Base-by-base conservation (phyloP, 2,888 invertebrate genomes). In the Mythimna pallens region DNA sequence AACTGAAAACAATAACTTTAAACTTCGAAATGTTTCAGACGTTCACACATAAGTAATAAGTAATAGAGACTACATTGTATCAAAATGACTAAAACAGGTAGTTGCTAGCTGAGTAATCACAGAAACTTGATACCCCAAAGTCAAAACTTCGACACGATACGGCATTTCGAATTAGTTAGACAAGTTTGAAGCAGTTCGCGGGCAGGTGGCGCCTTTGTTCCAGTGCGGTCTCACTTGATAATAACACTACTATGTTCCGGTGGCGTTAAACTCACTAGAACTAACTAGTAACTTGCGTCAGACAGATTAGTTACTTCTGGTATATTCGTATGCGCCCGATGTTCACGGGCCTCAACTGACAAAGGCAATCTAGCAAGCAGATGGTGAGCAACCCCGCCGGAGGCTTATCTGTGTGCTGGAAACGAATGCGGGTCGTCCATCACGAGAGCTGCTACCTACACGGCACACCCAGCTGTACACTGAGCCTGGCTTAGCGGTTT, bases 131-230 rank as follows among this genome's bases (percentile, higher is more conserved):
- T 88, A 90, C 86, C 87, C 85, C 85, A 82, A 89, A 91, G 87
- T 87, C 88, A 83, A 85, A 91, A 92, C 90, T 91, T 90, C 85
- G 86, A 87, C 84, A 86, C 86, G 87, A 90, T 91, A 90, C 88
- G 89, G 89, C 86, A 89, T 91, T 91, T 86, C 82, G 88, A 91
- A 91, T 90, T 91, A 88, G 89, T 90, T 92, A 81, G 88, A 87
- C 86, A 90, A 91, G 90, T 92, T 93, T 88, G 84, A 88, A 90
- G 87, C 89, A 90, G 89, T 90, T 91, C 85, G 87, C 81, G 82
- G 88, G 86, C 90, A 92, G 91, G 89, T 92, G 90, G 87, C 78
- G 87, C 89, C 89, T 90, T 92, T 92, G 92, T 93, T 90, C 88
- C 86, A 85, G 81, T 88, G 87, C 85, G 89, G 89, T 85, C 80